Base-by-base conservation (phyloP, 1,140 invertebrate genomes). In the Macrosteles quadrilineatus region DNA sequence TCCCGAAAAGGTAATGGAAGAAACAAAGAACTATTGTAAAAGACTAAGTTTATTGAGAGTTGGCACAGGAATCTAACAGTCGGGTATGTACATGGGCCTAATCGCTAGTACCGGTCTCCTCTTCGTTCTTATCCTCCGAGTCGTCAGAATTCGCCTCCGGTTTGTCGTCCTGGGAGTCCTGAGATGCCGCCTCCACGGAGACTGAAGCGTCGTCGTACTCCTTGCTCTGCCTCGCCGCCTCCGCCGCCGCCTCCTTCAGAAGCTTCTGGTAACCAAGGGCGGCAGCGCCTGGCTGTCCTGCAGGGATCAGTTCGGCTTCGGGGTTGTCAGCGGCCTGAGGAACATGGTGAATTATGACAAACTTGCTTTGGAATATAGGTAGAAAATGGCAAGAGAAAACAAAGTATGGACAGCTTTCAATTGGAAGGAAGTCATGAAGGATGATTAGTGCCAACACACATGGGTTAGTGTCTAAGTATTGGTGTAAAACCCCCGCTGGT, bases 201-300 rank as follows among this genome's bases (percentile, higher is more conserved):
- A 69, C 59, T 6, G 59, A 63, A 25, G 64, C 50, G 21, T 21
- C 36, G n/a, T 53, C 64, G 53, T 66, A 40, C 32, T 63, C 67
- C 47, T 68, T 62, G 32, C 66, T 40, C 32, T 57, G 70, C 21
- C 36, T 62, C 1, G 57, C 63, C 31, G 64, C 11, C 21, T 19
- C 63, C 43, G 64, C 11, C 23, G 32, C 62, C 3, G 47, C 47
- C 21, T 50, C 55, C 55, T 59, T 14, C 30, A 74, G 45, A 3
- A 74, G 43, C 63, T 68, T 72, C 32, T 72, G 71, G 59, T 72
- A 74, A 21, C 50, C 55, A 0, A 72, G 53, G 2, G 71, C 73
- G 1, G 68, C 64, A 36, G 64, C 68, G 12, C 73, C 73, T 0
- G 71, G 71, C 57, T 65, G 31, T 1, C 27, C 47, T n/a, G 65